phyloP scores from a whole-genome alignment of 2,888 invertebrate genomes.

The Slavum lentiscoides region DNA sequence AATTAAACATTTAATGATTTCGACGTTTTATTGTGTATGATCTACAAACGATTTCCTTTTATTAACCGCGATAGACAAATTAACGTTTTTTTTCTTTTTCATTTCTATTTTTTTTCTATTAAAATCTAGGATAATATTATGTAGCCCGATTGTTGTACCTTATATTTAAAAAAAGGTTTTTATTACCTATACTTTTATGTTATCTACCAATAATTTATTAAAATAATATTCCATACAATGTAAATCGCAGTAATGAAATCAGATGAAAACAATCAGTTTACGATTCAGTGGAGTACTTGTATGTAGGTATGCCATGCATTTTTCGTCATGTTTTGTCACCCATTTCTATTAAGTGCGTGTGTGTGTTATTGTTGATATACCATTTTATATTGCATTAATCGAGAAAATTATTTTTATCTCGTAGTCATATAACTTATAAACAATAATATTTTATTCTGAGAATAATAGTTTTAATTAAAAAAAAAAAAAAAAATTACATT shows the following conservation, averaged over 20 bases:
- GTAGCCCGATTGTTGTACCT: too few relatives aligned
- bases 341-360: not conserved
- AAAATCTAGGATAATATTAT: not conserved
- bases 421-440: not conserved
- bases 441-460: too few relatives aligned
- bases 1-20: slow-evolving; percentile 1
- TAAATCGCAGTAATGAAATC: not conserved
- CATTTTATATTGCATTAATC: not conserved
- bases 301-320: not conserved
- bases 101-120: not conserved
- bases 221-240: not conserved
- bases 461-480: too few relatives aligned
- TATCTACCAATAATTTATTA: not conserved
- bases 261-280: not conserved
- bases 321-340: not conserved
- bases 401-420: not conserved
- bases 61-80: not conserved
- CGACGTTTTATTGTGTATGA: not conserved
- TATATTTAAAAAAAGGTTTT: not conserved
- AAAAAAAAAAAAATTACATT: too few relatives aligned
- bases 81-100: not conserved
- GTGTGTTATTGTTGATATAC: not conserved
- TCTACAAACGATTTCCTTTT: not conserved
- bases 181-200: not conserved
- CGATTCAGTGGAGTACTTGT: not conserved